These are phyloP conservation scores for Danio tinwini DNA, from an alignment of 2,797 vertebrate genomes.

Conservation along the genomic window DNA sequence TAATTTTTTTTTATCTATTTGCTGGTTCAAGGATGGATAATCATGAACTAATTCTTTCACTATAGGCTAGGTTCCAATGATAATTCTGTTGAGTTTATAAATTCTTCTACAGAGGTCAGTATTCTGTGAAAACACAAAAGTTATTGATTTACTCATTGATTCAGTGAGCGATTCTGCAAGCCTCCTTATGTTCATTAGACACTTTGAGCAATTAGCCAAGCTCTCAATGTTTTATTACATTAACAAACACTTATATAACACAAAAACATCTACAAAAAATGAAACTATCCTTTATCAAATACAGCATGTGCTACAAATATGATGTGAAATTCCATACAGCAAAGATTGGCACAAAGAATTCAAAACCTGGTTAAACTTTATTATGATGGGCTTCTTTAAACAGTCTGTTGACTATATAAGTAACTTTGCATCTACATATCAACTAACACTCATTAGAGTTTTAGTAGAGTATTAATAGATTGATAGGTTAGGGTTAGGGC, in stretches of 20 bases:
- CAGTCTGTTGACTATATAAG: too few species aligned
- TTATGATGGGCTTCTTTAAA: background rate
- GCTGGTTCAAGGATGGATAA: background rate
- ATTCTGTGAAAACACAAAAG: slow-evolving; percentile 23
- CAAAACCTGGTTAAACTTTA: background rate
- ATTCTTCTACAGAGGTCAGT: background rate
- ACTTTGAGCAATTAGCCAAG: background rate
- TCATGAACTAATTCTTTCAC: background rate
- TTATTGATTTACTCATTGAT: slow-evolving; percentile 23
- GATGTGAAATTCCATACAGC: background rate
- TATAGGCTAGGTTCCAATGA: background rate
- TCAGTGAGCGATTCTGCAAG: background rate
- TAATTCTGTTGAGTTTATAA: background rate
- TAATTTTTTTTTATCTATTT: slow-evolving; percentile 1
- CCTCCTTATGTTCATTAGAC: background rate
- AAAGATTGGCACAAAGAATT: background rate
- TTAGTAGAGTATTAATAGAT: too few species aligned
- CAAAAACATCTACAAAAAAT: background rate
- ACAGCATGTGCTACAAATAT: background rate
- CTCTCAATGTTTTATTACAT: background rate
- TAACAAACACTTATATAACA: slow-evolving; percentile 1
- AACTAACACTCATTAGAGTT: too few species aligned
- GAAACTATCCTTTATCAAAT: background rate
- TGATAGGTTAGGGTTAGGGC: too few species aligned
- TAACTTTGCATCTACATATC: too few species aligned